A percentile compares a stretch with the other conserved stretches of the same genome.
Conservation (phyloP, 2,113 vertebrate genomes). For the Cygnus atratus region DNA sequence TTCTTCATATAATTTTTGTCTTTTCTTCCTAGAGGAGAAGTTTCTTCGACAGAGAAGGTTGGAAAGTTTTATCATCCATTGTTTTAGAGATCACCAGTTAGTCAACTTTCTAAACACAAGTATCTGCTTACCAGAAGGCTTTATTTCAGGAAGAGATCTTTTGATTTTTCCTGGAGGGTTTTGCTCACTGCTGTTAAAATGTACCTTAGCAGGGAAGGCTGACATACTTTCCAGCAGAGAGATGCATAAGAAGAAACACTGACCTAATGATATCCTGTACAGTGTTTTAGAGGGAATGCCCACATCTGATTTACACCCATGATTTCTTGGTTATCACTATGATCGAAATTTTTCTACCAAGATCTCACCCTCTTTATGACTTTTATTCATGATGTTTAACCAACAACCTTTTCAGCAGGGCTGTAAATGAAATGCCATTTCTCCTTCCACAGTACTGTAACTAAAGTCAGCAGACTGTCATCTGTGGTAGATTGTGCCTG, state of each 20-base stretch:
- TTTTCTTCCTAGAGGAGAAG: neutral
- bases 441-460: neutral
- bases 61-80: neutral
- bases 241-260: neutral
- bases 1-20: neutral
- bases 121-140: neutral
- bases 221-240: neutral
- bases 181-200: neutral
- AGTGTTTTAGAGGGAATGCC: neutral
- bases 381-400: neutral
- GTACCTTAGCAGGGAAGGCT: neutral
- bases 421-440: neutral
- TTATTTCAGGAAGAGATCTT: neutral
- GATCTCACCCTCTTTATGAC: neutral
- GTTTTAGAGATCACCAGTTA: neutral
- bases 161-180: neutral
- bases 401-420: neutral
- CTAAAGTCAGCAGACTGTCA: neutral
- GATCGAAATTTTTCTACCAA: neutral
- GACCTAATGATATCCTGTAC: accelerated
- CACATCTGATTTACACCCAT: neutral
- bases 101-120: neutral
- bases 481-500: neutral
- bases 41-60: neutral
- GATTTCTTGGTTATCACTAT: neutral